phyloP scores from a whole-genome alignment of 2,888 invertebrate species.

The Acanthococcus lagerstroemiae region DNA sequence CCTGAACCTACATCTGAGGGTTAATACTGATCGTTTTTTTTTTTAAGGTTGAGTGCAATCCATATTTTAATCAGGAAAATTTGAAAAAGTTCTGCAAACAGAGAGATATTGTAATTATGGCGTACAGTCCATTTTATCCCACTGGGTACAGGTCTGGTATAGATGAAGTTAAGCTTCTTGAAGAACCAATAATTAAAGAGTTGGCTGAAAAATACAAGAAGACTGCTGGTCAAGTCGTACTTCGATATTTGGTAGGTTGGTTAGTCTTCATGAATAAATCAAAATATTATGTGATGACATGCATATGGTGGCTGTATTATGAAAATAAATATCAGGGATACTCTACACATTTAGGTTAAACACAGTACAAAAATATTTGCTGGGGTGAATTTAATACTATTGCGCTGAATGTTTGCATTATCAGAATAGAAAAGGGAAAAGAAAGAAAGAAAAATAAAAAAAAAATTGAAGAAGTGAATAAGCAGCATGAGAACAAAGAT shows the following conservation, averaged over 20 bases:
- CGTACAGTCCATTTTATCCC: constrained; percentile 67
- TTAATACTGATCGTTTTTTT: constrained; percentile 33
- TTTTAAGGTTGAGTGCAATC: constrained; percentile 79
- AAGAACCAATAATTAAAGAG: constrained; percentile 57
- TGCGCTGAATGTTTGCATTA: too few relatives aligned
- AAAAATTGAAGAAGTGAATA: too few relatives aligned
- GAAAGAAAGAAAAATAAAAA: too few relatives aligned
- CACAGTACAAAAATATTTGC: too few relatives aligned
- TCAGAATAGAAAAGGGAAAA: too few relatives aligned
- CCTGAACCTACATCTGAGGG: neutral
- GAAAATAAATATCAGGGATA: too few relatives aligned
- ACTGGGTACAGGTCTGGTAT: constrained; percentile 67
- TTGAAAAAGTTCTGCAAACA: constrained; percentile 59
- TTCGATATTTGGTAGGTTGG: constrained; percentile 50
- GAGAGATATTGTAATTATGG: constrained; percentile 58
- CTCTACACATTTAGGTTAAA: too few relatives aligned
- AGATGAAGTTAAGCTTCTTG: constrained; percentile 58
- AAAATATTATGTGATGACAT: neutral
- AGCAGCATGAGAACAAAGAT: too few relatives aligned
- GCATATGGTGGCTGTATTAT: neutral
- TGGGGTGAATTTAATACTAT: too few relatives aligned
- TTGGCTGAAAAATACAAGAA: constrained; percentile 56
- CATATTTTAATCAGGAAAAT: constrained; percentile 62
- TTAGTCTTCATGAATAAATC: too few relatives aligned
- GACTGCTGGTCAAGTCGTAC: constrained; percentile 57